These are phyloP conservation scores for Hydroisotoma schaefferi DNA, from an alignment of 2,888 invertebrate genomes.

Conservation along the genomic window DNA sequence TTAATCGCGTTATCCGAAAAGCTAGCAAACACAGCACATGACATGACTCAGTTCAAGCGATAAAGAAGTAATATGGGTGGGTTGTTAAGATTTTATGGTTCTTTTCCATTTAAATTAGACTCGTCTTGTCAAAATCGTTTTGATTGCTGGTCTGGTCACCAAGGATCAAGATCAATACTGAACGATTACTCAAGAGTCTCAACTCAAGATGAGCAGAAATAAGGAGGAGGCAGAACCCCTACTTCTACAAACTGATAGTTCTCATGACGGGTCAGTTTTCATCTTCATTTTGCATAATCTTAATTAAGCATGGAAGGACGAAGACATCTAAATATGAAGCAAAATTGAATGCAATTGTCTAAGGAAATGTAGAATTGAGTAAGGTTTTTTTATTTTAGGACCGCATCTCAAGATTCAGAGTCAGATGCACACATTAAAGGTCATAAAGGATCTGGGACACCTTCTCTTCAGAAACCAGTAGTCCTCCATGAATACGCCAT, in stretches of 20 bases:
- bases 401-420: conserved; percentile 40
- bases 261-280: conserved; percentile 36
- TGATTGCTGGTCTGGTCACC: not conserved
- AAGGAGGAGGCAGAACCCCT: conserved; percentile 49
- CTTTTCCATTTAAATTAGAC: too few relatives aligned
- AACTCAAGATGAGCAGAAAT: conserved; percentile 35
- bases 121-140: not conserved
- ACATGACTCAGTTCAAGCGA: too few relatives aligned
- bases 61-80: too few relatives aligned
- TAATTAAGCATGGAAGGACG: not conserved
- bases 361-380: too few relatives aligned
- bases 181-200: not conserved
- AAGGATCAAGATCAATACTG: not conserved
- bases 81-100: too few relatives aligned
- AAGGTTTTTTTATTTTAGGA: too few relatives aligned
- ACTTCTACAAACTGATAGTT: conserved; percentile 42
- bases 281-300: not conserved
- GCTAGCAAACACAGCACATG: not conserved
- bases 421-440: conserved; percentile 6
- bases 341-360: too few relatives aligned
- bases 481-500: conserved; percentile 45
- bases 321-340: too few relatives aligned
- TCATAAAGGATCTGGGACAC: conserved; percentile 21
- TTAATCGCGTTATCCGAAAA: too few relatives aligned
- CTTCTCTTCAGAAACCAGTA: conserved; percentile 45